phyloP scores from a whole-genome alignment of 2,888 invertebrate genomes.

The Tanypteryx hageni region DNA sequence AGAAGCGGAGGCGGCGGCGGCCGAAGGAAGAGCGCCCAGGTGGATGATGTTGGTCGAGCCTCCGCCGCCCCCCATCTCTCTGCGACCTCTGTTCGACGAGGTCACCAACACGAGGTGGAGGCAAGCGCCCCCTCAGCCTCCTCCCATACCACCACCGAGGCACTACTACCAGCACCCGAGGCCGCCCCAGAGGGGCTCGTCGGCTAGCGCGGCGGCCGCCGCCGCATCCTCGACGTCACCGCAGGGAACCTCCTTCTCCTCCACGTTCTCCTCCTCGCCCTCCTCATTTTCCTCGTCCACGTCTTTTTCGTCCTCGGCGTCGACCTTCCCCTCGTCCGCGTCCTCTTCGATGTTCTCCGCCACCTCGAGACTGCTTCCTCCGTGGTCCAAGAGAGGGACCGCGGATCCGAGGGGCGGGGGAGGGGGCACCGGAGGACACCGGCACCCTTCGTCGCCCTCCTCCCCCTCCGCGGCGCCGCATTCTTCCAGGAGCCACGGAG shows the following conservation, averaged over 20 bases:
- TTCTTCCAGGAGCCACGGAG: constrained; percentile 51
- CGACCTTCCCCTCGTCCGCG: constrained; percentile 31
- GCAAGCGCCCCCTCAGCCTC: constrained; percentile 47
- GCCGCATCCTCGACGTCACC: background rate
- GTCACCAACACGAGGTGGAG: constrained; percentile 57
- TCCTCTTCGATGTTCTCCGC: constrained; percentile 47
- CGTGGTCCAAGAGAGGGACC: constrained; percentile 50
- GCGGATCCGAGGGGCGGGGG: constrained; percentile 48
- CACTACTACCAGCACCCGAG: constrained; percentile 52
- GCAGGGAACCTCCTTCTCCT: background rate
- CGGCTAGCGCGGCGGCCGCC: constrained; percentile 34
- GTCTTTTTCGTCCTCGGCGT: constrained; percentile 51
- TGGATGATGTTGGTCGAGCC: constrained; percentile 61
- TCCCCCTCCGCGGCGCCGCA: constrained; percentile 31
- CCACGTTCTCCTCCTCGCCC: constrained; percentile 12
- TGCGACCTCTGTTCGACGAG: constrained; percentile 46
- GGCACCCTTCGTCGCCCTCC: background rate
- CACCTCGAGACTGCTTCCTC: constrained; percentile 48
- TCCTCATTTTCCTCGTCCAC: constrained; percentile 34
- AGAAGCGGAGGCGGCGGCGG: constrained; percentile 47
- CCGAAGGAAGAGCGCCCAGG: constrained; percentile 38
- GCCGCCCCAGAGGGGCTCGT: background rate
- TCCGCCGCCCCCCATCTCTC: constrained; percentile 42
- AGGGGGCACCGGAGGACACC: background rate
- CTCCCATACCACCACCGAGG: constrained; percentile 56